Evolutionary conservation across 2,113 vertebrate species (phyloP), one percentile per base, ranked within the genome.

Genomic region (Anhinga rufa): DNA sequence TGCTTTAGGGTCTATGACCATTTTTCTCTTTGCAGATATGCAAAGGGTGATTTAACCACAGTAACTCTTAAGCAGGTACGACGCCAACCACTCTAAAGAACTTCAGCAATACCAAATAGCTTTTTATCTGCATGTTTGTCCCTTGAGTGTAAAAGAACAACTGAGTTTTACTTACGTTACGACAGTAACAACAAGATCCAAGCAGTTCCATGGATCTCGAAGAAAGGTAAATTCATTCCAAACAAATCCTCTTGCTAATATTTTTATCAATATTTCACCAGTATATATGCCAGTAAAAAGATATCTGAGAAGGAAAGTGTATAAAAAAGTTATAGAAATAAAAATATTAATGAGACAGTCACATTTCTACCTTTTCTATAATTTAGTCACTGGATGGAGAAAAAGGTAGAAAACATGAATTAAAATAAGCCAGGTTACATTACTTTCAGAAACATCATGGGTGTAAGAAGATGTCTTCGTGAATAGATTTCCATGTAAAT

Each of bases 161-260:
- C 7, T 28, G 32, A 72, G 42, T 44, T 44, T 69, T 93, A 98
- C 99, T 99, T 96, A 99, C 99, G 98, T 99, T 97, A 99, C 97
- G 65, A 98, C 42, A 40, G 99, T 98, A 96, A 99, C 98, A 8
- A 93, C 65, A 95, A 99, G 99, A 97, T 99, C 99, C 96, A 99
- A 88, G 98, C 98, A 98, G 97, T 99, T 99, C 99, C 99, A 99
- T 1, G 98, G 98, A 92, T 99, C 99, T 97, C 99, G 98, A 88
- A 99, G 97, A 95, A 99, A 99, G 66, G 99, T 99, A 96, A 99
- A 99, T 64, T 98, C 98, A 93, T 98, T 96, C 78, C 98, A 87
- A 95, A 99, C 97, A 96, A 99, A 99, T 95, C 99, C 99, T 98
- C 98, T 98, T 2, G 99, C 99, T 70, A 99, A 88, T 79, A 99